Conservation (phyloP, 2,888 invertebrate genomes). For the Eupithecia insigniata region DNA sequence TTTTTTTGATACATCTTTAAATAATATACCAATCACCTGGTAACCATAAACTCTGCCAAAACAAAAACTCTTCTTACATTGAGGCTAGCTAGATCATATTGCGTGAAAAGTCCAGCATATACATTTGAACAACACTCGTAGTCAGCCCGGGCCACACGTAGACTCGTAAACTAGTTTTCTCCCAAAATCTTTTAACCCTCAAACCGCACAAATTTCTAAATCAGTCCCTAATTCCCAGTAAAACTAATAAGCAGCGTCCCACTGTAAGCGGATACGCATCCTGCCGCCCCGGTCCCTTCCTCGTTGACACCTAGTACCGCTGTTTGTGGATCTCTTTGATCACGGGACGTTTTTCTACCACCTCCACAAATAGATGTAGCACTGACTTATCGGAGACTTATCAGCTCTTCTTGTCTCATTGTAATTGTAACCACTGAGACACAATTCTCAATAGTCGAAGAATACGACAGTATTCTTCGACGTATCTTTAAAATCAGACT, state of each 20-base stretch:
- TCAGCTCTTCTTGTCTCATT: neutral
- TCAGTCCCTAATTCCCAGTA: neutral
- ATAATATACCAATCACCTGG: neutral
- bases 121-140: neutral
- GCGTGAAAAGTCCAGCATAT: neutral
- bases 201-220: neutral
- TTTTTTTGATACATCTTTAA: neutral
- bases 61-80: neutral
- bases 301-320: slow-evolving; percentile 7
- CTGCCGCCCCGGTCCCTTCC: slow-evolving; percentile 18
- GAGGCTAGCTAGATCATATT: neutral
- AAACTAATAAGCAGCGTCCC: slow-evolving; percentile 25
- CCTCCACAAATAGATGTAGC: neutral
- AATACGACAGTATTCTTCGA: neutral
- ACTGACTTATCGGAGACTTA: neutral
- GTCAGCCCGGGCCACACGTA: neutral
- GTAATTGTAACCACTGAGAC: neutral
- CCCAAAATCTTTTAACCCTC: neutral
- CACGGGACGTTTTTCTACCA: slow-evolving; percentile 1
- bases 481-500: too few relatives aligned
- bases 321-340: slow-evolving; percentile 7
- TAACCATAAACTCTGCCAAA: neutral
- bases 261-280: slow-evolving; percentile 26
- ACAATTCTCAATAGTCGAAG: neutral
- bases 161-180: neutral